Base-by-base conservation (phyloP, 2,888 invertebrate species). In the Trypoxylon attenuatum region DNA sequence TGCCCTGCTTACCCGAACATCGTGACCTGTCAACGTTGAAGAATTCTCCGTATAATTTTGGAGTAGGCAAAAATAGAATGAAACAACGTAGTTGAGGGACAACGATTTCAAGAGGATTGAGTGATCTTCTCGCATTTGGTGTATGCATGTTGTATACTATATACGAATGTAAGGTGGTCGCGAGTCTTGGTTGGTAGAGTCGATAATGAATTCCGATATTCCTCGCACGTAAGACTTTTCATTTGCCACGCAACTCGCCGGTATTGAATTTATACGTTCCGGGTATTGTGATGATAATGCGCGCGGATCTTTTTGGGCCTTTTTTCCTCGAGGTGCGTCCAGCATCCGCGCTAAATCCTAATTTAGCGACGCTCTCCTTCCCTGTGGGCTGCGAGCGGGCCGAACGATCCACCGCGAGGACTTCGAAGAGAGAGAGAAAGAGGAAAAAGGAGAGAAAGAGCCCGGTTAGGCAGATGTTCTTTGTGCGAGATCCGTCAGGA, bases 401-500 rank as follows among this genome's bases (percentile, higher is more conserved):
- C 39, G n/a, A n/a, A n/a, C n/a, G n/a, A n/a, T n/a, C n/a, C n/a
- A n/a, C 46, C n/a, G 49, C 23, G 38, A 15, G 49, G 16, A n/a
- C n/a, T n/a, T 22, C 22, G 19, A 23, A 39, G 5, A 42, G 27
- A 49, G 25, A 33, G 29, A 45, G 39, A 39, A 27, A 46, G 62
- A 51, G 46, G 42, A 38, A 39, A 15, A 25, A 13, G 23, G 29
- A 15, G 42, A 16, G 39, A 51, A 33, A 42, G 65, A 54, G 57
- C 62, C 45, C 58, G 58, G 62, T 74, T 54, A 63, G 71, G 75
- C 60, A 61, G 72, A 69, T 58, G 75, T 57, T 66, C 75, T 69
- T 74, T 75, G 69, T 71, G 59, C 62, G 58, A 71, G 75, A 75
- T 73, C 71, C 73, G 75, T 75, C 73, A 53, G 52, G 21, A 29